Percentiles rank a stretch among this genome's conserved stretches.
Conservation (phyloP, 92 coral and sea anemone species). For the Ricordea florida region DNA sequence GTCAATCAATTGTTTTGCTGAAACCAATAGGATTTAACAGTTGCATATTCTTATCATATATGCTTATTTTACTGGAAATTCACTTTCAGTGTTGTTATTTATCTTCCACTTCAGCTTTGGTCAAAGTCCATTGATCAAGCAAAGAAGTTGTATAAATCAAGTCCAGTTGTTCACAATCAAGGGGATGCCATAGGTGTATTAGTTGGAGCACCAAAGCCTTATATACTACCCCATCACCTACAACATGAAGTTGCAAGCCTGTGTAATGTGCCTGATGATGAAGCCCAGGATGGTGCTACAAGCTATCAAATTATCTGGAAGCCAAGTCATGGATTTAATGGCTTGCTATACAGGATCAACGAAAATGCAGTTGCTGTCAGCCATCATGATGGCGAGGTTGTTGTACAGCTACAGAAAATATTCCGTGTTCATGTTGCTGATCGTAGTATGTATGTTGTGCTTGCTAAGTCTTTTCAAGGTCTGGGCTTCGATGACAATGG, state of each 20-base stretch:
- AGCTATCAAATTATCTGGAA: constrained; percentile 55
- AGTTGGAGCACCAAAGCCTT: constrained; percentile 48
- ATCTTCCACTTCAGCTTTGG: constrained; percentile 33
- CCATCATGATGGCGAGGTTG: constrained; percentile 31
- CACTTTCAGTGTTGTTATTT: neutral
- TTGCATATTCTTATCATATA: no score
- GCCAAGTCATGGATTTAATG: constrained; percentile 58
- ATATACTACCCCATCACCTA: constrained; percentile 16
- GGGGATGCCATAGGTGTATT: constrained; percentile 49
- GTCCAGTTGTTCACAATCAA: constrained; percentile 23
- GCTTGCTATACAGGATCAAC: constrained; percentile 49
- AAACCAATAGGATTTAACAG: no score
- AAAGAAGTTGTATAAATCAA: constrained; percentile 32
- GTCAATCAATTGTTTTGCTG: no score
- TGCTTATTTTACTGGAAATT: neutral
- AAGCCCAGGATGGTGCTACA: constrained; percentile 43
- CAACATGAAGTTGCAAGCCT: constrained; percentile 21
- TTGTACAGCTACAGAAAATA: constrained; percentile 7
- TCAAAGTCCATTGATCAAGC: constrained; percentile 58
- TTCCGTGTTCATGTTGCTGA: constrained; percentile 45
- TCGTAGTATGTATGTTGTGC: constrained; percentile 3
- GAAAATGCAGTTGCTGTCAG: constrained; percentile 32
- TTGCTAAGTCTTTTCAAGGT: constrained; percentile 21
- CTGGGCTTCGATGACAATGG: constrained; percentile 25
- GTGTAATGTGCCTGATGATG: constrained; percentile 27